Evolutionary conservation across 1,140 invertebrate genomes (phyloP).

Genomic region (Apis cerana): DNA sequence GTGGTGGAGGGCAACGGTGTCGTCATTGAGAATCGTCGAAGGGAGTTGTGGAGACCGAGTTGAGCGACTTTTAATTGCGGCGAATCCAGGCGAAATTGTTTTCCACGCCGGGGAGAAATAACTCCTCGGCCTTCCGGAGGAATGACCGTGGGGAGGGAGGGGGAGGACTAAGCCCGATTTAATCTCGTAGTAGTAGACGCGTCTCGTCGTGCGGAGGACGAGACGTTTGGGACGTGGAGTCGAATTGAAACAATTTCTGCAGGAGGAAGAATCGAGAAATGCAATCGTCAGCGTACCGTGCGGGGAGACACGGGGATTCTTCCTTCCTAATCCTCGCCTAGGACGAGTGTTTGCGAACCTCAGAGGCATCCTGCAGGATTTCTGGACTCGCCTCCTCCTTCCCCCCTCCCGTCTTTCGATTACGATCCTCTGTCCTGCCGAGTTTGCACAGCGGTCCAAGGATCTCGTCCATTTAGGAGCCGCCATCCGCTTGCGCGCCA

Average conservation of each 20-base stretch:
- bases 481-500: slow-evolving; percentile 23
- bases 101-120: slow-evolving; percentile 11
- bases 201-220: neutral
- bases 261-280: slow-evolving; percentile 38
- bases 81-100: slow-evolving; percentile 18
- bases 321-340: slow-evolving; percentile 49
- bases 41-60: neutral
- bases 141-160: neutral
- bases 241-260: slow-evolving; percentile 48
- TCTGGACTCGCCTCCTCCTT: slow-evolving; percentile 10
- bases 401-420: slow-evolving; percentile 54
- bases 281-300: slow-evolving; percentile 47
- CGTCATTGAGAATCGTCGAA: neutral
- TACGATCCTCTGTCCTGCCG: slow-evolving; percentile 56
- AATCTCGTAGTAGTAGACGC: slow-evolving; percentile 49
- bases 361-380: slow-evolving; percentile 51
- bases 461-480: slow-evolving; percentile 57
- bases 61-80: slow-evolving; percentile 17
- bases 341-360: slow-evolving; percentile 57
- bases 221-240: neutral
- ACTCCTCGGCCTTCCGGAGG: neutral
- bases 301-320: slow-evolving; percentile 30
- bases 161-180: slow-evolving; percentile 16
- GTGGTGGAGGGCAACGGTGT: no score
- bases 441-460: slow-evolving; percentile 60